These are phyloP conservation scores for Galaxea fascicularis DNA, from an alignment of 92 coral and sea anemone species.

Conservation along the genomic window DNA sequence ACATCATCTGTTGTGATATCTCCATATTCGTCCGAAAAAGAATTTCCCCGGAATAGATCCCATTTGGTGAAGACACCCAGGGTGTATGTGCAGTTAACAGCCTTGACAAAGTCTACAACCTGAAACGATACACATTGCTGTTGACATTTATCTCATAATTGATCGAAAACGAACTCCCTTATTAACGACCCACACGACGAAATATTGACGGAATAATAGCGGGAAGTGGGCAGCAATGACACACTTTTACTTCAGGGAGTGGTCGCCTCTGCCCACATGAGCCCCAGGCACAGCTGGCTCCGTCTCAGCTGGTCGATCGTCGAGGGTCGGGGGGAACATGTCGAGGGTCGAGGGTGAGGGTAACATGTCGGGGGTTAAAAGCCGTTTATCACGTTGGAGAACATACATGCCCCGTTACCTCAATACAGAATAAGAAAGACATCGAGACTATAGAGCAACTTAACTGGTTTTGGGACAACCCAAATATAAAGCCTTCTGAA, in stretches of 20 bases:
- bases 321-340: too few relatives aligned
- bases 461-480: constrained; percentile 28
- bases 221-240: too few relatives aligned
- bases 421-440: constrained; percentile 3
- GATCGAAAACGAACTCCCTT: too few relatives aligned
- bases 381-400: constrained; percentile 63
- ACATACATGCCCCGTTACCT: constrained; percentile 71
- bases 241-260: too few relatives aligned
- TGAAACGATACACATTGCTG: neutral
- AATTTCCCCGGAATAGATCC: constrained; percentile 29
- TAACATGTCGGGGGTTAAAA: too few relatives aligned
- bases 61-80: constrained; percentile 41
- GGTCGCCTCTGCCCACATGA: too few relatives aligned
- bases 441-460: constrained; percentile 23
- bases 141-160: too few relatives aligned
- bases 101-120: constrained; percentile 39
- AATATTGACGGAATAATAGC: too few relatives aligned
- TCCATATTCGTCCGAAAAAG: constrained; percentile 17
- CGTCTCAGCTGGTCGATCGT: too few relatives aligned
- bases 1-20: constrained; percentile 19
- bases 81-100: constrained; percentile 36
- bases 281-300: too few relatives aligned
- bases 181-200: too few relatives aligned
- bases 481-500: constrained; percentile 63
- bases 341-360: too few relatives aligned